These are phyloP conservation scores for Dicyrtoma fusca DNA, from an alignment of 2,888 invertebrate species.

Conservation along the genomic window DNA sequence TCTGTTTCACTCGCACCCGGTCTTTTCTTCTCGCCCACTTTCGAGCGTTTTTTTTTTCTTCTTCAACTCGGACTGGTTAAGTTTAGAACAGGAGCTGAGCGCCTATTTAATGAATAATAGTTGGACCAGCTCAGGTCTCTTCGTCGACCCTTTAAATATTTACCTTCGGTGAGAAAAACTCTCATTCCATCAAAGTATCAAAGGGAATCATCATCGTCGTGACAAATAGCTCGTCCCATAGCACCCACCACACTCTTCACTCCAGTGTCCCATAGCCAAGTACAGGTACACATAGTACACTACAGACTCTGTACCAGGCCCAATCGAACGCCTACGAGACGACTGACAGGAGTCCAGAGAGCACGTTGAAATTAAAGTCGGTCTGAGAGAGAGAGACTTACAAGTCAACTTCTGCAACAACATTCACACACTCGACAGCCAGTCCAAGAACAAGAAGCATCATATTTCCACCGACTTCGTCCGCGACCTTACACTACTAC, in stretches of 20 bases:
- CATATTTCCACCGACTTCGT: too few species aligned
- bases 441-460: too few species aligned
- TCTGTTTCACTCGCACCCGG: slow-evolving; percentile 25
- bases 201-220: slow-evolving; percentile 32
- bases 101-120: neutral
- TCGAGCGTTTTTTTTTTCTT: slow-evolving; percentile 12
- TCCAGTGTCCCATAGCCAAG: neutral
- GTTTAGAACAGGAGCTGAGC: slow-evolving; percentile 17
- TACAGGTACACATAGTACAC: neutral
- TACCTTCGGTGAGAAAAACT: slow-evolving; percentile 30
- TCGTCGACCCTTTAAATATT: slow-evolving; percentile 42
- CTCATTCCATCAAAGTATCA: slow-evolving; percentile 38
- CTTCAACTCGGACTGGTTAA: slow-evolving; percentile 13
- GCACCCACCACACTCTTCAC: neutral
- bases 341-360: too few species aligned
- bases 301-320: neutral
- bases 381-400: too few species aligned
- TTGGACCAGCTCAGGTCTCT: slow-evolving; percentile 16
- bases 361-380: too few species aligned
- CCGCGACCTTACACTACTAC: too few species aligned
- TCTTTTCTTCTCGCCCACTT: slow-evolving; percentile 30
- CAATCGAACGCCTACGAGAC: too few species aligned
- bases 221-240: slow-evolving; percentile 2
- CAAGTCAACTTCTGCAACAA: too few species aligned
- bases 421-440: too few species aligned